Conservation (phyloP, 2,888 invertebrate species). For the Imbricaverruca yamaguchii region DNA sequence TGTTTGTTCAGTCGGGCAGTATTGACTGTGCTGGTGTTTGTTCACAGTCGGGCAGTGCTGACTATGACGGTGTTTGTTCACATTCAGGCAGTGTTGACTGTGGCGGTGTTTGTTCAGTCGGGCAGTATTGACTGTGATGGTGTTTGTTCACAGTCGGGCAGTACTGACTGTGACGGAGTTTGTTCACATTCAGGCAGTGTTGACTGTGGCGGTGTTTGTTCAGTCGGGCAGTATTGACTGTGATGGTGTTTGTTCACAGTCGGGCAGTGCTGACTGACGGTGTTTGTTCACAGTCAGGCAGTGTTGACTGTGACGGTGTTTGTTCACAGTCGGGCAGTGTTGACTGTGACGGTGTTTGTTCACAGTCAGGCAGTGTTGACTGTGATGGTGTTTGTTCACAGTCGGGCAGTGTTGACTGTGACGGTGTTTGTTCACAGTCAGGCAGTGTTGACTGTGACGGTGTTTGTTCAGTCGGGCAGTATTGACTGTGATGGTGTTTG, state of each 20-base stretch:
- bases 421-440: background rate
- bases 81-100: constrained; percentile 27
- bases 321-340: background rate
- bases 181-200: background rate
- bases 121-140: constrained; percentile 6
- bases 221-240: background rate
- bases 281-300: background rate
- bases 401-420: constrained; percentile 52
- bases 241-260: constrained; percentile 1
- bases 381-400: constrained; percentile 39
- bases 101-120: background rate
- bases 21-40: background rate
- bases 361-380: constrained; percentile 28
- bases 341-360: constrained; percentile 23
- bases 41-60: too few species aligned
- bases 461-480: background rate
- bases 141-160: background rate
- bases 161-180: constrained; percentile 28
- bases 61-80: background rate
- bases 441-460: background rate
- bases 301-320: background rate
- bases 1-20: background rate
- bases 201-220: background rate
- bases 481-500: constrained; percentile 31
- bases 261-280: constrained; percentile 28